Evolutionary conservation across 2,797 vertebrate genomes (phyloP).

Genomic region (Propithecus perrieri): DNA sequence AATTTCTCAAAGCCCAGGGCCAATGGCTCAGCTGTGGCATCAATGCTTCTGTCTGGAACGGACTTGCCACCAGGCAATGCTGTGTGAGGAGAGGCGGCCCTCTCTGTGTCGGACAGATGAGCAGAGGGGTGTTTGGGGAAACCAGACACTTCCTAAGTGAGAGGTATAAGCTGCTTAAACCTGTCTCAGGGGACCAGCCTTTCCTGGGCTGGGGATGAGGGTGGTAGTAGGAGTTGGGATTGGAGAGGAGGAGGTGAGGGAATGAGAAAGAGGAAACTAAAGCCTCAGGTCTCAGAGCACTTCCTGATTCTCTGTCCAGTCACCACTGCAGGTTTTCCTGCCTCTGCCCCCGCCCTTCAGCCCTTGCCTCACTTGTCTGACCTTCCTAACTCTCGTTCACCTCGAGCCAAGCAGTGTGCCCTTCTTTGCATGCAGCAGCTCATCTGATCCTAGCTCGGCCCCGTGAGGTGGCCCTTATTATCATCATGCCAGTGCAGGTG

Average conservation of each 20-base stretch:
- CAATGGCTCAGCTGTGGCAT: not conserved
- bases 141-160: not conserved
- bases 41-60: not conserved
- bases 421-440: fast-evolving
- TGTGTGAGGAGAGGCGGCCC: not conserved
- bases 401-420: not conserved
- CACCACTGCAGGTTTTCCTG: not conserved
- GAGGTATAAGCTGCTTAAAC: not conserved
- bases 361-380: not conserved
- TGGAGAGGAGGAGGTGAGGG: not conserved
- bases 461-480: not conserved
- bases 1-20: not conserved
- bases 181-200: not conserved
- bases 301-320: not conserved
- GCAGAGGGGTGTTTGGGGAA: not conserved
- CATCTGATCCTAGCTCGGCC: not conserved
- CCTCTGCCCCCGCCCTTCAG: not conserved
- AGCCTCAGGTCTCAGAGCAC: not conserved
- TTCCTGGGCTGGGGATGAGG: not conserved
- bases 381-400: not conserved
- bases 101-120: not conserved
- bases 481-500: not conserved
- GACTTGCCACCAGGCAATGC: not conserved
- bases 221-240: no score
- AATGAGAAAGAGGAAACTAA: not conserved